Base-by-base conservation (phyloP, 2,113 vertebrate species). In the Tauraco erythrolophus region DNA sequence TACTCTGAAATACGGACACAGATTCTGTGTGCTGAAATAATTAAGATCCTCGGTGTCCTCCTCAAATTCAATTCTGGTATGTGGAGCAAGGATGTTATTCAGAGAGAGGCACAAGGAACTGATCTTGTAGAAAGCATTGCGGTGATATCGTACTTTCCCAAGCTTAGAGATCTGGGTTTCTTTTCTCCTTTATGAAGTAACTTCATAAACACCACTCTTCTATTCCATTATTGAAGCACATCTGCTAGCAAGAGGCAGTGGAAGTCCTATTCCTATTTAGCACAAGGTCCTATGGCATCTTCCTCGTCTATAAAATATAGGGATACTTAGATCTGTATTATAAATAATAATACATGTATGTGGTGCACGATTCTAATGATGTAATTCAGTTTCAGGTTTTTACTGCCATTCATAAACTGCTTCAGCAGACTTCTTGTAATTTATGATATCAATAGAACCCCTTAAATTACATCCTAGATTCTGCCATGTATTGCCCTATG, bases 401-500 rank as follows among this genome's bases (percentile, higher is more conserved):
- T 98, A 98, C 94, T 97, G 85, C 97, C 91, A 96, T 98, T 98
- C 97, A 98, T 98, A 98, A 98, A 98, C 91, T 96, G 97, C 96
- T 97, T 94, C 96, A 96, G 97, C 96, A 98, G 95, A 95, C 92
- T 97, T 97, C 90, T 96, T 96, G 89, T 98, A 97, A 98, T 98
- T 98, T 98, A 98, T 89, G 89, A 56, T 94, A 95, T 96, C 98
- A 97, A 98, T 97, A 98, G 98, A 98, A 87, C 9, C 45, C 97
- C 97, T 97, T 98, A 97, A 98, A 98, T 98, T 98, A 97, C 94
- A 97, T 97, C 97, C 95, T 97, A 88, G 95, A 97, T 98, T 98
- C 97, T 97, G 91, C 92, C 94, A 92, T 58, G 91, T 86, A 96
- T 97, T 96, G 92, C 92, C 96, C 93, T 97, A 54, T 97, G 93